These are phyloP conservation scores for Cryptocheilus praepositus DNA, from an alignment of 2,888 invertebrate species.

Conservation along the genomic window DNA sequence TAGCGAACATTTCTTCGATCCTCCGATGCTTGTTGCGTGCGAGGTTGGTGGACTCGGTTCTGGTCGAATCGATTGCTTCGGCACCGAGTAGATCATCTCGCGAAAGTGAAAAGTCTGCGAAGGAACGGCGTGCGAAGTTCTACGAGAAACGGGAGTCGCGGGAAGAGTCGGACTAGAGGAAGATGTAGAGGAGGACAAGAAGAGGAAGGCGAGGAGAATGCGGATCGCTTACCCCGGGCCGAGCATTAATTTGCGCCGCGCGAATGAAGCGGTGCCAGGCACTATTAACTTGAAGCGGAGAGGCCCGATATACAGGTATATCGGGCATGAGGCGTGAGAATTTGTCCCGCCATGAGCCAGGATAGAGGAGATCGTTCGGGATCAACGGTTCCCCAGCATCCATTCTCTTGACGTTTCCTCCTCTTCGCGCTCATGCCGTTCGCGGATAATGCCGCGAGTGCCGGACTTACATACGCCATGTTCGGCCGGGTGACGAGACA, in stretches of 20 bases:
- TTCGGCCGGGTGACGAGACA: constrained; percentile 45
- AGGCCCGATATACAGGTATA: constrained; percentile 7
- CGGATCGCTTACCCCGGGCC: constrained; percentile 38
- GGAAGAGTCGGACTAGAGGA: constrained; percentile 4
- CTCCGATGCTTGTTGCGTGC: neutral
- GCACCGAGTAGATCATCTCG: constrained; percentile 33
- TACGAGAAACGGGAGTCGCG: constrained; percentile 7
- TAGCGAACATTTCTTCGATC: neutral
- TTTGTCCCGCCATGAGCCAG: constrained; percentile 50
- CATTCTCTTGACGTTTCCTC: constrained; percentile 32
- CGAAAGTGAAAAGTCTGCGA: constrained; percentile 41
- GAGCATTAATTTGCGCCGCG: constrained; percentile 48
- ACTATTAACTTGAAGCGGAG: constrained; percentile 44
- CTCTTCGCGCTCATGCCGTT: neutral
- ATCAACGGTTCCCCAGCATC: constrained; percentile 44
- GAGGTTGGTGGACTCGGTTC: no score
- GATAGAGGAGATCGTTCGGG: constrained; percentile 47
- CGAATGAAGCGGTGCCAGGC: constrained; percentile 26
- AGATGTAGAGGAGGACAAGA: neutral
- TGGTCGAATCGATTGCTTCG: constrained; percentile 17
- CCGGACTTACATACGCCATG: neutral
- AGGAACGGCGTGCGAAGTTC: constrained; percentile 30
- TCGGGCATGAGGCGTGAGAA: constrained; percentile 55
- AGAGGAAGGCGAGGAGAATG: neutral
- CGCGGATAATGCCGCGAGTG: neutral